Evolutionary conservation across 2,888 invertebrate species (phyloP), one percentile per base, ranked within the genome.

Genomic region (Drosophila basisetae): DNA sequence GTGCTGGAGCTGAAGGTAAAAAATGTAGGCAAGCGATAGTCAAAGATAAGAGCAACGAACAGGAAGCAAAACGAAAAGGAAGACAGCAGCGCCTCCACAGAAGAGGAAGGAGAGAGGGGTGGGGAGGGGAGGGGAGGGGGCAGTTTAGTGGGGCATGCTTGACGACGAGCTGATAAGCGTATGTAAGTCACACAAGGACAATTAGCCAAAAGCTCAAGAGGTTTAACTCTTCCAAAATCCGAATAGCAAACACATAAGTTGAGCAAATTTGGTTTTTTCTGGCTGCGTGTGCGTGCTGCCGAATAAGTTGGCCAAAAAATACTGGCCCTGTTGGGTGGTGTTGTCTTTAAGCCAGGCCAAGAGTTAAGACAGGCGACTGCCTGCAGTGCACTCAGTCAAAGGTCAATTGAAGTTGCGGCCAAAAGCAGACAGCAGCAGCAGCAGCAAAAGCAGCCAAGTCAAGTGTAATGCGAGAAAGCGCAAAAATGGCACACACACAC

Each of bases 161-260:
- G 69, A 65, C 62, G 60, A 62, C 50, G 68, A 63, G 72, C 80
- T 59, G 68, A 84, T 86, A 82, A 78, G 80, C 79, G 78, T 73
- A 91, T 86, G 79, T 87, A 79, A 91, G 91, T 89, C 91, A 91
- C 89, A 91, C 80, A 91, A 87, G 83, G 78, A 91, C 91, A 91
- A 91, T 91, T 91, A 91, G 91, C 87, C 86, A 81, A 76, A 83
- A 83, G 85, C 91, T 89, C 84, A 78, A 89, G 76, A 80, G 78
- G 68, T 83, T 87, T 77, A 90, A 90, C 83, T 84, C 81, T 79
- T 80, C 35, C 28, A 41, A 74, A 73, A 62, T 52, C 66, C 56
- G 10, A 58, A 68, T 31, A 60, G 65, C 73, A 71, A 73, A 58
- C 58, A 58, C 58, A 69, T 72, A 80, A 52, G 60, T 61, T 50